A percentile compares a stretch with the other conserved stretches of the same genome.
Evolutionary conservation across 1,140 invertebrate genomes (phyloP).

Genomic region (Atta texana): DNA sequence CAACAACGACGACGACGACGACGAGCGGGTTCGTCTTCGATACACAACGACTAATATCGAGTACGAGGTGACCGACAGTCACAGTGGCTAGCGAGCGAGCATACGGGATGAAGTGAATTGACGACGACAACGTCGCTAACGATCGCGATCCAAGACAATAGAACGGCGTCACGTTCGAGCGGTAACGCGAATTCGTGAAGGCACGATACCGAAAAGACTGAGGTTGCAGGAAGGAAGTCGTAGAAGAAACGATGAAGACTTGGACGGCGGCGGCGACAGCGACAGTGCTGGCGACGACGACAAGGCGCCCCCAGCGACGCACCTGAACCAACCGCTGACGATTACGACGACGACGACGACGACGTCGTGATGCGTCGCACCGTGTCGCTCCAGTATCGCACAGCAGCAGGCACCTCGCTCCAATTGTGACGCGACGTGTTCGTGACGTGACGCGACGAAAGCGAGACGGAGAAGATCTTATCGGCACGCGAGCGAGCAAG

Average conservation of each 20-base stretch:
- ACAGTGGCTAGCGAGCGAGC: neutral
- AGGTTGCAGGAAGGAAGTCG: neutral
- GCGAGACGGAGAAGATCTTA: conserved; percentile 55
- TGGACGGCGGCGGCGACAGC: neutral
- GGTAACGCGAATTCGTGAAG: neutral
- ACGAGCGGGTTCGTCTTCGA: neutral
- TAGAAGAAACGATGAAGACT: conserved; percentile 23
- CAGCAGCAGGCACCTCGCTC: conserved; percentile 50
- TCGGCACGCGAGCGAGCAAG: neutral
- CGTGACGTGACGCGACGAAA: conserved; percentile 73
- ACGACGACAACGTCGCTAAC: neutral
- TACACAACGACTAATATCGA: neutral
- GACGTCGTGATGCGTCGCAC: conserved; percentile 35
- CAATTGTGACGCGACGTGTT: conserved; percentile 61
- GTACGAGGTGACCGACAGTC: conserved; percentile 18
- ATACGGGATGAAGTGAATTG: conserved; percentile 33
- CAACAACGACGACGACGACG: neutral
- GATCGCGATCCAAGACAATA: conserved; percentile 32
- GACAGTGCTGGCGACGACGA: neutral
- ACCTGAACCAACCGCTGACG: conserved; percentile 36
- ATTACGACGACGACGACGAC: conserved; percentile 22
- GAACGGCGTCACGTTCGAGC: neutral
- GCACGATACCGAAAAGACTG: neutral
- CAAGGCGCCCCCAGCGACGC: conserved; percentile 42
- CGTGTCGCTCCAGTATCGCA: conserved; percentile 28